Conservation (phyloP, 2,797 vertebrate genomes). For the Melanotaenia nigrans region DNA sequence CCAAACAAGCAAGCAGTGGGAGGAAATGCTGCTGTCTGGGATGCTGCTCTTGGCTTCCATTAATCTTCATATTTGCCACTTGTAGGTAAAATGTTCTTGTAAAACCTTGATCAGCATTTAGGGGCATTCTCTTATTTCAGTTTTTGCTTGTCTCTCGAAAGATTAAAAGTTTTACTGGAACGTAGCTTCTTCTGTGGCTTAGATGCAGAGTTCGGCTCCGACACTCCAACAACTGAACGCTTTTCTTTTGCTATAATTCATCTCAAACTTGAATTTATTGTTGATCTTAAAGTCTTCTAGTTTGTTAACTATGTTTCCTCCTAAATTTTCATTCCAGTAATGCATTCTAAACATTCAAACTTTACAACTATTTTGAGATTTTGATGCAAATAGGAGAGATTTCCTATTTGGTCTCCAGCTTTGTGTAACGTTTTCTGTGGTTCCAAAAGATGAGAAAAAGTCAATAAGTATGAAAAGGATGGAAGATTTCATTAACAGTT, state of each 20-base stretch:
- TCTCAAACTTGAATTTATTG: constrained; percentile 6
- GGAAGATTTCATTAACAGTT: background rate
- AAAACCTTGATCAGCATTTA: too few species aligned
- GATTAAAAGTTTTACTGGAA: too few species aligned
- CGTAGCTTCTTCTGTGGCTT: too few species aligned
- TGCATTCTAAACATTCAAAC: background rate
- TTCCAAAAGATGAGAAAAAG: background rate
- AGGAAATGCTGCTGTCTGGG: constrained; percentile 19
- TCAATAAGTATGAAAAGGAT: background rate
- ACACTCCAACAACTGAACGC: background rate
- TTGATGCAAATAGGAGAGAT: background rate
- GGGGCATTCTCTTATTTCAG: too few species aligned
- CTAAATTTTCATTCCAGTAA: background rate
- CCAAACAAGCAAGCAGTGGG: constrained; percentile 12
- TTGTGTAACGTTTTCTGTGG: background rate
- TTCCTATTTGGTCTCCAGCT: background rate
- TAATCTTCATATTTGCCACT: constrained; percentile 17
- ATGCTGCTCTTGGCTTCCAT: constrained; percentile 19
- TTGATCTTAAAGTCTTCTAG: background rate
- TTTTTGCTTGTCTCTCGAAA: too few species aligned
- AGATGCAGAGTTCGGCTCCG: too few species aligned
- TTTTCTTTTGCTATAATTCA: background rate
- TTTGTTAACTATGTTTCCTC: too few species aligned
- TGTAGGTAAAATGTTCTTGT: background rate
- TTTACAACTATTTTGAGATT: background rate